These are phyloP conservation scores for Pimpla rufipes DNA, from an alignment of 2,888 invertebrate genomes.

Conservation along the genomic window DNA sequence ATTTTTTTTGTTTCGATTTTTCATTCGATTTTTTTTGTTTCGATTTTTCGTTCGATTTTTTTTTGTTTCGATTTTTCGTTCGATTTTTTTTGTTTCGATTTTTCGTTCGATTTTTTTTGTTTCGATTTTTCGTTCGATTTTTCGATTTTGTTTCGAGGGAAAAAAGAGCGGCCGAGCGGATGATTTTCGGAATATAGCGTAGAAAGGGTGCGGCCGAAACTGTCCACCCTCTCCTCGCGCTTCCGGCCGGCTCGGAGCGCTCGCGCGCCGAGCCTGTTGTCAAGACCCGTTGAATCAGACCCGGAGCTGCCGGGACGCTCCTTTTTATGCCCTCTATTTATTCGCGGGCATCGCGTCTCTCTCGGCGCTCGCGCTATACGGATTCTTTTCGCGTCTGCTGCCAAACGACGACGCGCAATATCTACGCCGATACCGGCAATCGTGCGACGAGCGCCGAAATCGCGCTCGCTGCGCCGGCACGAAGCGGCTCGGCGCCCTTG, in stretches of 20 bases:
- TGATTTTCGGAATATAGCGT: slow-evolving; percentile 19
- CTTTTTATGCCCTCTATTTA: not conserved
- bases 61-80: too few species aligned
- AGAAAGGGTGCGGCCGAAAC: slow-evolving; percentile 63
- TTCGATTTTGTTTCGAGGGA: too few species aligned
- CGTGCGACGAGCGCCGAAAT: too few species aligned
- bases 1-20: too few species aligned
- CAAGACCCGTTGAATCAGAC: slow-evolving; percentile 45
- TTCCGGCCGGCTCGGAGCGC: slow-evolving; percentile 16
- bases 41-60: too few species aligned
- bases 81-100: too few species aligned
- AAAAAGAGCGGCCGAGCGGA: not conserved
- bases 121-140: too few species aligned
- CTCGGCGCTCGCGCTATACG: not conserved
- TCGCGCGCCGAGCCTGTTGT: slow-evolving; percentile 5
- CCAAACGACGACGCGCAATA: not conserved
- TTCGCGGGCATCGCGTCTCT: not conserved
- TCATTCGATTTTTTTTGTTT: too few species aligned
- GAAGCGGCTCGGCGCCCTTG: not conserved
- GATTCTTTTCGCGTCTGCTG: not conserved
- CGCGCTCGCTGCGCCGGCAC: not conserved
- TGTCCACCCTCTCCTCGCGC: slow-evolving; percentile 36
- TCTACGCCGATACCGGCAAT: not conserved
- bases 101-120: too few species aligned
- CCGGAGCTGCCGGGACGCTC: slow-evolving; percentile 3